Evolutionary conservation across 2,797 vertebrate genomes (phyloP).

Genomic region (Acestrorhynchus altus): DNA sequence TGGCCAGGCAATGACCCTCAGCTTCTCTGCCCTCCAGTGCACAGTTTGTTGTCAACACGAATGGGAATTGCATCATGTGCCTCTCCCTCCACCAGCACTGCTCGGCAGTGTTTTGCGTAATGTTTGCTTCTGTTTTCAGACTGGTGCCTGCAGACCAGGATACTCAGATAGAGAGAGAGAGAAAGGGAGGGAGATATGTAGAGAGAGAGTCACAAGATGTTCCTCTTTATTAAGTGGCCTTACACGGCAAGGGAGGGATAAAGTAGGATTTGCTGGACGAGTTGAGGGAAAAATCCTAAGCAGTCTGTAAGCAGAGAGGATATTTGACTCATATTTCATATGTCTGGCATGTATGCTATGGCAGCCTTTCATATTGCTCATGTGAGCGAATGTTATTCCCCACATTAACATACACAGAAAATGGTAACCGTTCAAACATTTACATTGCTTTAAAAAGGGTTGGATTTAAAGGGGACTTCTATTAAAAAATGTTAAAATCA

Average conservation of each 20-base stretch:
- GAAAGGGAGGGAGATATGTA: slow-evolving; percentile 51
- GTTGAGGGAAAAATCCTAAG: neutral
- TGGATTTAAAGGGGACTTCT: no score
- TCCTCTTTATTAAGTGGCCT: slow-evolving; percentile 64
- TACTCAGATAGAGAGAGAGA: slow-evolving; percentile 53
- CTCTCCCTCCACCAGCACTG: slow-evolving; percentile 49
- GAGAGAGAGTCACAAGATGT: slow-evolving; percentile 72
- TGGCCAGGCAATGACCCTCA: slow-evolving; percentile 66
- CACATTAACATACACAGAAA: neutral
- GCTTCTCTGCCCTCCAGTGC: slow-evolving; percentile 51
- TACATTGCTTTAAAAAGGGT: neutral
- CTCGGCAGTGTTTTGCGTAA: slow-evolving; percentile 68
- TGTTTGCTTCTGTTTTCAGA: slow-evolving; percentile 69
- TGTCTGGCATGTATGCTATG: neutral
- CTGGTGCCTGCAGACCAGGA: slow-evolving; percentile 64
- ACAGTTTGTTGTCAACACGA: slow-evolving; percentile 74
- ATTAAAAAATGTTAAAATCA: no score
- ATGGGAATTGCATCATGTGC: slow-evolving; percentile 72
- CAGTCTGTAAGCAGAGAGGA: slow-evolving; percentile 6
- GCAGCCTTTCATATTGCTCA: neutral
- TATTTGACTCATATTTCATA: slow-evolving; percentile 12
- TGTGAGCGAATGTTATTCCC: neutral
- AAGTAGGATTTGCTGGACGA: slow-evolving; percentile 25
- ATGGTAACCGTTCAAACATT: neutral
- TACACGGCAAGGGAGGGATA: slow-evolving; percentile 58